Percentiles rank a stretch among this genome's conserved stretches.
Conservation (phyloP, 1,140 invertebrate species). For the Drosophila ambigua region DNA sequence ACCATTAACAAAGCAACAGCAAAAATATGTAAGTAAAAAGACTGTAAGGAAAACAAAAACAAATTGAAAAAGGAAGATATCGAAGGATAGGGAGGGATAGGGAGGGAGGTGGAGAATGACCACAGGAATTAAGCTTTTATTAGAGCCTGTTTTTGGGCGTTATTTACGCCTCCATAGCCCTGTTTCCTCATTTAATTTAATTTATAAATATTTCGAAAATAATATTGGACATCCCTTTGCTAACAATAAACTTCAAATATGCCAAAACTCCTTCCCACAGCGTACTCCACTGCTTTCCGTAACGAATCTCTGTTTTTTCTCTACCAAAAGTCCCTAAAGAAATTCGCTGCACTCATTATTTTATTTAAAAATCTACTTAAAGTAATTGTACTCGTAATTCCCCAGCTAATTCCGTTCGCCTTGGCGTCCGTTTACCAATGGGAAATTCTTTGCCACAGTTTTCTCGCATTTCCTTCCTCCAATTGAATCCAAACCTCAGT, state of each 20-base stretch:
- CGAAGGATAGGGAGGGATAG: constrained; percentile 70
- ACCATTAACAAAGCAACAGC: constrained; percentile 17
- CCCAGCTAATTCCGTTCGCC: no score
- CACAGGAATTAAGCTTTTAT: background rate
- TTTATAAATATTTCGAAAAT: no score
- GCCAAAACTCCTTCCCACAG: no score
- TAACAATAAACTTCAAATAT: no score
- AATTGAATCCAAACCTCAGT: background rate
- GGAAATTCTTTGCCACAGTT: no score
- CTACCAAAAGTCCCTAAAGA: constrained; percentile 13
- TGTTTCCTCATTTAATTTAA: no score
- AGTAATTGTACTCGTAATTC: no score
- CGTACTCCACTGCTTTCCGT: no score
- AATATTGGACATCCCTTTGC: background rate
- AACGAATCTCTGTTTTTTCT: no score
- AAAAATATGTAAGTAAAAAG: constrained; percentile 7
- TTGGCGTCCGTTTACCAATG: no score
- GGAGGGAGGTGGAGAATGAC: background rate
- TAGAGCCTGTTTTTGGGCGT: constrained; percentile 1
- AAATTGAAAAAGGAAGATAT: constrained; percentile 65
- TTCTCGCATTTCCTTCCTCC: background rate
- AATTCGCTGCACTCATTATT: background rate
- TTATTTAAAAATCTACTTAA: no score
- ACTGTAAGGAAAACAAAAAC: constrained; percentile 16
- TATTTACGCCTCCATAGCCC: background rate